Percentiles rank a stretch among this genome's conserved stretches.
Conservation (phyloP, 2,888 invertebrate genomes). For the Branchinecta sandiegonensis region DNA sequence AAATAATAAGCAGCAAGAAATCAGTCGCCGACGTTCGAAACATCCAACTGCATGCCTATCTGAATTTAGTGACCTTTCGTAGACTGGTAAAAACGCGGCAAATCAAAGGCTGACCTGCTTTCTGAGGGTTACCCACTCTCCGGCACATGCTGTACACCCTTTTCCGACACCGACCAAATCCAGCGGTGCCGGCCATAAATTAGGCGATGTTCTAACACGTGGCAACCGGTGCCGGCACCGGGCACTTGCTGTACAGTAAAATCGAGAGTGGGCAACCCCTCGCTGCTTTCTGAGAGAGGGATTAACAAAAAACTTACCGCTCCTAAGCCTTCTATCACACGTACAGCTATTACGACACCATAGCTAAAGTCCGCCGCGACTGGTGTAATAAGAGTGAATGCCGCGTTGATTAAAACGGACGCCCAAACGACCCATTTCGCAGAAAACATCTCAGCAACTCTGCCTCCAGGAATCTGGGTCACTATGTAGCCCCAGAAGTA, state of each 20-base stretch:
- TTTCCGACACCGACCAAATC: no score
- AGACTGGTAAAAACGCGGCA: no score
- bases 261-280: no score
- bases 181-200: no score
- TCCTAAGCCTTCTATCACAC: slow-evolving; percentile 60
- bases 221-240: background rate
- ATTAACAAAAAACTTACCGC: slow-evolving; percentile 39
- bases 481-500: slow-evolving; percentile 78
- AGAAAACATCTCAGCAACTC: slow-evolving; percentile 63
- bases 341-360: slow-evolving; percentile 48
- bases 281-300: background rate
- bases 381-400: slow-evolving; percentile 62
- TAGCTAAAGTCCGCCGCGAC: slow-evolving; percentile 52
- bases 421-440: slow-evolving; percentile 79
- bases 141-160: no score
- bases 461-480: slow-evolving; percentile 60
- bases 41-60: no score
- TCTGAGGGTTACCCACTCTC: no score
- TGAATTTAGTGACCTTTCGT: no score
- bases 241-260: background rate
- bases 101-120: background rate
- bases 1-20: no score
- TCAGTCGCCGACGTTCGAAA: no score
- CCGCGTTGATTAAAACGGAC: slow-evolving; percentile 57
- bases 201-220: background rate